These are phyloP conservation scores for Bombus waltoni DNA, from an alignment of 1,140 invertebrate genomes.

Conservation along the genomic window DNA sequence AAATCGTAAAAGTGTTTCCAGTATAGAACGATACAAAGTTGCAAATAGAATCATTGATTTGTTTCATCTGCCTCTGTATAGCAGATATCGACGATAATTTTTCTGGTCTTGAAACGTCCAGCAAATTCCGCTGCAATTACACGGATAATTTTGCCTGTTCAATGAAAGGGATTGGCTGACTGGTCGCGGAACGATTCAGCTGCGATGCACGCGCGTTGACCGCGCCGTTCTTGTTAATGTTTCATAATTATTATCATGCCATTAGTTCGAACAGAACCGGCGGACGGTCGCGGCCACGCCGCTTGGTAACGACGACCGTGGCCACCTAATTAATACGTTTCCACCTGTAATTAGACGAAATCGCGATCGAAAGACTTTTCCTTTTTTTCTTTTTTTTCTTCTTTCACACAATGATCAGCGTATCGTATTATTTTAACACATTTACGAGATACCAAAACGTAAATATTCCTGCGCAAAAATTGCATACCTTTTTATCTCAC, in stretches of 20 bases:
- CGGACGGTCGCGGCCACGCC: constrained; percentile 24
- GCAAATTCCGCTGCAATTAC: background rate
- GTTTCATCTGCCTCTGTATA: background rate
- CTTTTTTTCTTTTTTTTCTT: background rate
- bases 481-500: background rate
- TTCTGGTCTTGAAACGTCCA: background rate
- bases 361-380: background rate
- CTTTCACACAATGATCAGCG: background rate
- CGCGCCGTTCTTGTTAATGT: constrained; percentile 49
- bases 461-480: background rate
- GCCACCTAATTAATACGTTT: constrained; percentile 46
- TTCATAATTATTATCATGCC: constrained; percentile 60
- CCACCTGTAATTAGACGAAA: background rate
- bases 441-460: too few relatives aligned
- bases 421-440: background rate
- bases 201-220: constrained; percentile 20
- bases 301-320: constrained; percentile 18
- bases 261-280: constrained; percentile 43
- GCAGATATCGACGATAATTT: background rate
- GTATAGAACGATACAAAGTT: background rate
- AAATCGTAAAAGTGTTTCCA: background rate
- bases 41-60: background rate
- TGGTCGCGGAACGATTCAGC: constrained; percentile 41
- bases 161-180: constrained; percentile 30
- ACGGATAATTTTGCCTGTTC: constrained; percentile 3